Conservation (phyloP, 2,888 invertebrate species). For the Anodontia alba region DNA sequence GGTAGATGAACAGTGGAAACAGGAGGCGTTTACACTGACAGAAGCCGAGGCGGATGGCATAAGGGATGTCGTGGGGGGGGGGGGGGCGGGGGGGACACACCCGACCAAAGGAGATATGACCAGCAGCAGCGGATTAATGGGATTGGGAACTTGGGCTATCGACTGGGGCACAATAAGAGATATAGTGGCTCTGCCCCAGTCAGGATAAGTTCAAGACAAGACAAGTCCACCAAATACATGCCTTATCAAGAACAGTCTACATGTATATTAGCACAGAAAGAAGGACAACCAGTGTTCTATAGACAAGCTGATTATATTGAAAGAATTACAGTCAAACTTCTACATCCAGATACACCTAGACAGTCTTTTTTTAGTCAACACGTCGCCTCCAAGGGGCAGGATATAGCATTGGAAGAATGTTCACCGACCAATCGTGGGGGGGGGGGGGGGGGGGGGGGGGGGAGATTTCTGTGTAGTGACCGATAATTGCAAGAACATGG, state of each 20-base stretch:
- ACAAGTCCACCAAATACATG: background rate
- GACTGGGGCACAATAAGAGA: background rate
- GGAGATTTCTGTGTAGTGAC: background rate
- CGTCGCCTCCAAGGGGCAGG: slow-evolving; percentile 2
- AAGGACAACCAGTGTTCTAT: background rate
- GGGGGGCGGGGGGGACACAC: no score
- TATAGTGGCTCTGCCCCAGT: background rate
- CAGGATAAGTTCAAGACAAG: background rate
- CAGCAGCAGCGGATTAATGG: background rate
- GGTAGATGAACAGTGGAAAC: background rate
- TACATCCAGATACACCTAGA: background rate
- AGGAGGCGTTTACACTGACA: background rate
- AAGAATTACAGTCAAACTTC: background rate
- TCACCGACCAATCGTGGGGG: background rate
- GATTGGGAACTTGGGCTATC: background rate
- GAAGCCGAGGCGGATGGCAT: background rate
- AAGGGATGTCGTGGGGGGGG: background rate
- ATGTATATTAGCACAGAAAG: background rate
- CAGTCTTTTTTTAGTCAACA: background rate
- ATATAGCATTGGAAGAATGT: background rate
- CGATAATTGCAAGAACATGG: background rate
- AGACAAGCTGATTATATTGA: background rate
- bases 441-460: no score
- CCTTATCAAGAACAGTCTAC: background rate
- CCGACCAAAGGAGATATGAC: background rate